These are phyloP conservation scores for Siphamia tubifer DNA, from an alignment of 2,113 vertebrate genomes.

Conservation along the genomic window DNA sequence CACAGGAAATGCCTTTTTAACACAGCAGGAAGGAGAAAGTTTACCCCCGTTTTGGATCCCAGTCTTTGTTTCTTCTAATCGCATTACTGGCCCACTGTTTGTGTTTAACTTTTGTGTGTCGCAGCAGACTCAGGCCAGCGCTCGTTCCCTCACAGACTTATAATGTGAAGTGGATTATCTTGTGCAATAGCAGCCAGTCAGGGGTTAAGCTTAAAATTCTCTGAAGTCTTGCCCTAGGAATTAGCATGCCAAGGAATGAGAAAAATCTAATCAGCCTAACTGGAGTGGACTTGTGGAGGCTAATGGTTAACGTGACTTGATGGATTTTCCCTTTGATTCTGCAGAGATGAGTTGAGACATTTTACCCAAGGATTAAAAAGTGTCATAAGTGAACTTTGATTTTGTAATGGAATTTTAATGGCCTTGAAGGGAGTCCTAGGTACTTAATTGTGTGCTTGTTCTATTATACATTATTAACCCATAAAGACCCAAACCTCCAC, in stretches of 20 bases:
- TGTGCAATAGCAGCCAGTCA: slow-evolving; percentile 4
- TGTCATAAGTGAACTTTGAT: slow-evolving; percentile 16
- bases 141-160: slow-evolving; percentile 12
- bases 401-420: slow-evolving; percentile 38
- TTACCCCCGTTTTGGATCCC: slow-evolving; percentile 10
- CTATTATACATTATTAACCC: background rate
- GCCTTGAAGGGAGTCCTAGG: background rate
- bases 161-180: slow-evolving; percentile 9
- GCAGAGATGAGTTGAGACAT: slow-evolving; percentile 25
- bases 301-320: slow-evolving; percentile 59
- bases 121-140: slow-evolving; percentile 15
- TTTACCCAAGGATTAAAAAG: slow-evolving; percentile 34
- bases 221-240: slow-evolving; percentile 46
- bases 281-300: slow-evolving; percentile 52
- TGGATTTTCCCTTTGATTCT: slow-evolving; percentile 54
- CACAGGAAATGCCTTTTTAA: slow-evolving; percentile 69
- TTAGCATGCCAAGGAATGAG: slow-evolving; percentile 59
- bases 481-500: too few species aligned
- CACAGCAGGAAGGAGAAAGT: slow-evolving; percentile 58
- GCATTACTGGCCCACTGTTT: slow-evolving; percentile 50
- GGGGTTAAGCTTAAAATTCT: slow-evolving; percentile 49
- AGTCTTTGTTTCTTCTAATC: slow-evolving; percentile 51
- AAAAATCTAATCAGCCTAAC: slow-evolving; percentile 60
- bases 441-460: background rate
- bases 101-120: slow-evolving; percentile 36